These are phyloP conservation scores for Edolisoma coerulescens DNA, from an alignment of 2,113 vertebrate species.

Conservation along the genomic window DNA sequence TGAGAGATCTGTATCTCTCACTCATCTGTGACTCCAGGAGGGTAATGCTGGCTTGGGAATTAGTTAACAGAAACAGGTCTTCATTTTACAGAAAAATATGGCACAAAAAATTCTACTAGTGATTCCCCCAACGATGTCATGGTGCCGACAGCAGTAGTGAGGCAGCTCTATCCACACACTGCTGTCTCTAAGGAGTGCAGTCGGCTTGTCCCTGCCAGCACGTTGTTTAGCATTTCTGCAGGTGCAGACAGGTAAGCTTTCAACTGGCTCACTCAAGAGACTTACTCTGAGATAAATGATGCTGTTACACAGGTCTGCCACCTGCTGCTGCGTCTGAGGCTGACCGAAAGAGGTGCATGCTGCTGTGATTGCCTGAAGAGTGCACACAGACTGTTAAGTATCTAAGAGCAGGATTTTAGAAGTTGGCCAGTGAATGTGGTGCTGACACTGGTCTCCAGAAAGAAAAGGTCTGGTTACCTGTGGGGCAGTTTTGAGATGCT, in stretches of 20 bases:
- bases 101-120: neutral
- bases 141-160: neutral
- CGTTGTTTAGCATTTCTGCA: neutral
- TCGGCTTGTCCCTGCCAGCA: neutral
- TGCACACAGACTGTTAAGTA: neutral
- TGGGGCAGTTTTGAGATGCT: neutral
- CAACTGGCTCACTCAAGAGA: neutral
- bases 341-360: neutral
- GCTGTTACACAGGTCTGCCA: neutral
- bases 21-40: neutral
- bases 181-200: neutral
- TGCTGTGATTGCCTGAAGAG: neutral
- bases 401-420: neutral
- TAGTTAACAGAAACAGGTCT: neutral
- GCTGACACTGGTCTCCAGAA: neutral
- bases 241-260: neutral
- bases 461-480: neutral
- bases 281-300: neutral
- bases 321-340: neutral
- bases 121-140: neutral
- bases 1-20: neutral
- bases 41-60: neutral
- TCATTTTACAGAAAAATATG: neutral
- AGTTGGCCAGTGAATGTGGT: fast-evolving
- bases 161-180: neutral